Percentiles rank a stretch among this genome's conserved stretches.
Evolutionary conservation across 2,888 invertebrate species (phyloP).

Genomic region (Trissoscelio sp.): DNA sequence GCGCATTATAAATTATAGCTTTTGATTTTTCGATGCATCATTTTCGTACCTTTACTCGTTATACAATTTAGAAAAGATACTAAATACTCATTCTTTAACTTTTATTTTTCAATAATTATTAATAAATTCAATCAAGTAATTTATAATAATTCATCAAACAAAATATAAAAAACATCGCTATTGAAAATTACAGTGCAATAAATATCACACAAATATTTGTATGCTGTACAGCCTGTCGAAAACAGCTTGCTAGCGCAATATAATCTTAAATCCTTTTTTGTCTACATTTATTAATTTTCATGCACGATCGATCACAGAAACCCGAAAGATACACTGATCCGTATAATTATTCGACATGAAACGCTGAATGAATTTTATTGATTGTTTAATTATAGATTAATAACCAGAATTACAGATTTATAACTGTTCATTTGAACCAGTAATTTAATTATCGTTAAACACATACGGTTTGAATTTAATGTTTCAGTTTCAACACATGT

Average conservation of each 20-base stretch:
- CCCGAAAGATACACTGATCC: not conserved
- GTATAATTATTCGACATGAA: slow-evolving; percentile 11
- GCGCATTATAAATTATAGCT: not conserved
- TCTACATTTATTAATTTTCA: slow-evolving; percentile 16
- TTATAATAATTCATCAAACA: not conserved
- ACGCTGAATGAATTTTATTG: slow-evolving; percentile 6
- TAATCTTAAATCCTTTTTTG: slow-evolving; percentile 8
- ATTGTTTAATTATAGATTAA: slow-evolving; percentile 16
- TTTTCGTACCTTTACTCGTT: not conserved
- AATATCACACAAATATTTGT: slow-evolving; percentile 1
- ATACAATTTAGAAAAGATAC: too few species aligned
- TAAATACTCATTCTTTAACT: too few species aligned
- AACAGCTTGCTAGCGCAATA: slow-evolving; percentile 7
- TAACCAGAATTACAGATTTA: slow-evolving; percentile 6
- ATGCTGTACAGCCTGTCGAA: slow-evolving; percentile 14
- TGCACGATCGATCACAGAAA: not conserved
- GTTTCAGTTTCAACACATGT: too few species aligned
- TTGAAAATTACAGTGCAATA: slow-evolving; percentile 6
- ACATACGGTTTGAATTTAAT: not conserved
- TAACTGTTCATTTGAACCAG: not conserved
- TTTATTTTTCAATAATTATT: too few species aligned
- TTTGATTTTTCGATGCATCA: not conserved
- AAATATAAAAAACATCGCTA: not conserved
- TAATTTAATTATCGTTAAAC: not conserved
- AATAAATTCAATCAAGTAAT: too few species aligned